Percentiles rank a stretch among this genome's conserved stretches.
These are phyloP conservation scores for Nasonia giraulti DNA, from an alignment of 1,140 invertebrate genomes.

Conservation along the genomic window DNA sequence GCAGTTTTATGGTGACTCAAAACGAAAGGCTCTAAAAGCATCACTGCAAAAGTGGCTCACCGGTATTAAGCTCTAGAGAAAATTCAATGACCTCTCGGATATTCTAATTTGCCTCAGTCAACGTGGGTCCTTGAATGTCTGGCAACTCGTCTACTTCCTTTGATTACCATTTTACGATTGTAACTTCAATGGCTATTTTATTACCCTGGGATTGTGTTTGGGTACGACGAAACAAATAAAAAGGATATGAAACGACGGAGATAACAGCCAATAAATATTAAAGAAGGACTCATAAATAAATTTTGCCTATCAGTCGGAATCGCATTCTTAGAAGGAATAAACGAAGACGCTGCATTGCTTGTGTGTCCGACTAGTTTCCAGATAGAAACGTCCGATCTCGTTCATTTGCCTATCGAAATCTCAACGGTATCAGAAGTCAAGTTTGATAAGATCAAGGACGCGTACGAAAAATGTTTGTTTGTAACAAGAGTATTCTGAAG, in stretches of 20 bases:
- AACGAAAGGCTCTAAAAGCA: not conserved
- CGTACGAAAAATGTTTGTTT: no score
- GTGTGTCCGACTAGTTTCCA: no score
- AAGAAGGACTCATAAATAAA: not conserved
- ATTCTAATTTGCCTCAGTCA: slow-evolving; percentile 51
- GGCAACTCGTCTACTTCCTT: slow-evolving; percentile 48
- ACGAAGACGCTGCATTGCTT: no score
- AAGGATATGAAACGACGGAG: not conserved
- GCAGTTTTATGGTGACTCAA: not conserved
- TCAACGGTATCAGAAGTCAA: not conserved
- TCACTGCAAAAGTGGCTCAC: not conserved
- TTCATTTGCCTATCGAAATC: not conserved
- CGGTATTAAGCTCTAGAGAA: slow-evolving; percentile 5
- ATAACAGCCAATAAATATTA: slow-evolving; percentile 1
- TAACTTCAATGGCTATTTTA: slow-evolving; percentile 20
- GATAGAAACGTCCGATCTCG: no score
- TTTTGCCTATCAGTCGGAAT: not conserved
- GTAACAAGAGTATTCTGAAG: no score
- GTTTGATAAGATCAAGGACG: no score
- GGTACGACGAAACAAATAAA: not conserved
- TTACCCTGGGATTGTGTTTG: not conserved
- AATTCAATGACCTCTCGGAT: slow-evolving; percentile 51
- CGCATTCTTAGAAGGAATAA: no score
- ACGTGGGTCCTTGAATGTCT: slow-evolving; percentile 57
- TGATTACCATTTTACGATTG: slow-evolving; percentile 10